Percentiles rank a stretch among this genome's conserved stretches.
Conservation (phyloP, 2,888 invertebrate species). For the Clanis bilineata region DNA sequence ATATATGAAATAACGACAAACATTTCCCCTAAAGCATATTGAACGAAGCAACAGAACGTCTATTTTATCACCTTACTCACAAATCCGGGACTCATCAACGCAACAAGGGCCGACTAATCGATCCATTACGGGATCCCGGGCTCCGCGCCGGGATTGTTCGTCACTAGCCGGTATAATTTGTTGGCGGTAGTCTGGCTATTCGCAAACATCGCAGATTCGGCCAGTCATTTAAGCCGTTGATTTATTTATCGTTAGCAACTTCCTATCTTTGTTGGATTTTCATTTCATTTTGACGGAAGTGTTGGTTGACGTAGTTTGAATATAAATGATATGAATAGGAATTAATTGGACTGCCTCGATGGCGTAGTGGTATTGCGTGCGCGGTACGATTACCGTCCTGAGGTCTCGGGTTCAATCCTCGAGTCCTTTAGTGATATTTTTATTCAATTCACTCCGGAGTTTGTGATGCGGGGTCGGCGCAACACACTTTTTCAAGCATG, state of each 20-base stretch:
- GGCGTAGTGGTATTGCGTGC: no score
- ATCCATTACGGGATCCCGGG: conserved; percentile 17
- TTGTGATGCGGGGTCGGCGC: no score
- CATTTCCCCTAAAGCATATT: not conserved
- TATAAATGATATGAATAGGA: no score
- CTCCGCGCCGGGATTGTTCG: conserved; percentile 10
- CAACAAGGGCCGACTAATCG: conserved; percentile 16
- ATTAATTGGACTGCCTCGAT: no score
- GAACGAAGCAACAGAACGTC: not conserved
- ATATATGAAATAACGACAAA: not conserved
- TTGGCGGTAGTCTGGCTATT: conserved; percentile 15
- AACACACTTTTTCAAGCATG: no score
- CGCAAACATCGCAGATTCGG: conserved; percentile 14
- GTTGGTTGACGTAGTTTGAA: no score
- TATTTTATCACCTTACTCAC: conserved; percentile 10
- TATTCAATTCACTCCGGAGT: no score
- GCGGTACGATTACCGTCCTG: no score
- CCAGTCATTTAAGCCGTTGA: not conserved
- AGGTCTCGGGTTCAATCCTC: no score
- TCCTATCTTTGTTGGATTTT: not conserved
- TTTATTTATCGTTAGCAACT: not conserved
- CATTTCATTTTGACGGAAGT: not conserved
- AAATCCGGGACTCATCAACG: conserved; percentile 5
- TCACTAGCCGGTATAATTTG: conserved; percentile 10
- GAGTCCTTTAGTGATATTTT: no score